These are phyloP conservation scores for Tenthredo mesomela DNA, from an alignment of 2,888 invertebrate genomes.

Conservation along the genomic window DNA sequence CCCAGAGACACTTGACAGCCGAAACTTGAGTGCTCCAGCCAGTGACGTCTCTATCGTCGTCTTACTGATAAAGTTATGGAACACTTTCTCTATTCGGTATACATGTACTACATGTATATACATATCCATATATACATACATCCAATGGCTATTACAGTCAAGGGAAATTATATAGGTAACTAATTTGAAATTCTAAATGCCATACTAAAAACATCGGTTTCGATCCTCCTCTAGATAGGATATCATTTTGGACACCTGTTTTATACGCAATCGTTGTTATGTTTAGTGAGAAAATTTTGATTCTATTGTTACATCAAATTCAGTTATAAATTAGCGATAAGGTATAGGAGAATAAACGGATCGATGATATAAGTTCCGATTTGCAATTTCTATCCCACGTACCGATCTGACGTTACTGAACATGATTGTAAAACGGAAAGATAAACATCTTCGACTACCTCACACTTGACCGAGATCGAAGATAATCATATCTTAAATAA, in stretches of 20 bases:
- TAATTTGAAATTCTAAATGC: not conserved
- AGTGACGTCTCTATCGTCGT: slow-evolving; percentile 10
- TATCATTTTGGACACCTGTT: not conserved
- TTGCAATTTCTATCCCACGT: not conserved
- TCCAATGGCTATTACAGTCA: not conserved
- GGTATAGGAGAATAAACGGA: not conserved
- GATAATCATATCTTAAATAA: not conserved
- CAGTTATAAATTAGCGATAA: not conserved
- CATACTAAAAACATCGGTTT: not conserved
- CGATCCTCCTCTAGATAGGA: not conserved
- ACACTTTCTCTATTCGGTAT: not conserved
- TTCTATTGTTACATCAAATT: not conserved
- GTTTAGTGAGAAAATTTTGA: not conserved
- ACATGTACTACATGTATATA: not conserved
- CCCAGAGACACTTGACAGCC: slow-evolving; percentile 7
- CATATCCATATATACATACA: too few species aligned
- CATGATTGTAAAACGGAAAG: not conserved
- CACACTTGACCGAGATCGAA: not conserved
- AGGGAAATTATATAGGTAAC: not conserved
- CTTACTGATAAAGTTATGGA: slow-evolving; percentile 19
- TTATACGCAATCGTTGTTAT: not conserved
- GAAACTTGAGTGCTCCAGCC: slow-evolving; percentile 11
- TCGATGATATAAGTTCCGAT: not conserved
- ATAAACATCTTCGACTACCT: not conserved
- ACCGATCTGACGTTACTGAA: not conserved